Base-by-base conservation (phyloP, 2,888 invertebrate genomes). In the Tetramorium bicarinatum region DNA sequence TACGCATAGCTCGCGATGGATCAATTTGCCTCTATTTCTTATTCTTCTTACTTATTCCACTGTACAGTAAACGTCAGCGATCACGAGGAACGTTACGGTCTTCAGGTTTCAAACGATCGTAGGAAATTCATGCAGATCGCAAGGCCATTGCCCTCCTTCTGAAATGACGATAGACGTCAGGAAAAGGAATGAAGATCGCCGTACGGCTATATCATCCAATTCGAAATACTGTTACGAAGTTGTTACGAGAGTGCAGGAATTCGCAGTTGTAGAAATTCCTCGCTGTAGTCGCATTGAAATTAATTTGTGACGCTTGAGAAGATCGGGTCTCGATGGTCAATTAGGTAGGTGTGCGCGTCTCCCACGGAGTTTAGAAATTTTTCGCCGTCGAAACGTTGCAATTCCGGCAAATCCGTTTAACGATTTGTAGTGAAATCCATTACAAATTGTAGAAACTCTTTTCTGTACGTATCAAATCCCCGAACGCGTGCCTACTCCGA, bases 41-140 rank as follows among this genome's bases (percentile, higher is more conserved):
- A 56, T 79, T 80, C 74, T 74, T 13, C 18, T 74, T 59, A 74
- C 34, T 47, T 80, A 47, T 79, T 71, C 13, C 41, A 21, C 66
- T 52, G n/a, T 41, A 38, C 21, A 21, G 44, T 9, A 56, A 44
- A 44, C 77, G 34, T 77, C 77, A 77, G 69, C 69, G 69, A 61
- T 77, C 77, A 67, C 69, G 69, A 54, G 41, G 67, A 54, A 67
- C 69, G 77, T 56, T 69, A 77, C 69, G 77, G 77, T 67, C 77
- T 77, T 77, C 69, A 15, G 56, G 69, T 29, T 41, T 77, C 69
- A 44, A 56, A 56, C 69, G 77, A 77, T 77, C 69, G 21, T 69
- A 77, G 77, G 15, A 52, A 77, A 77, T 77, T 77, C 77, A 77
- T 77, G 69, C 69, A 77, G 77, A 77, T 77, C 69, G 69, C 69